Evolutionary conservation across 2,113 vertebrate genomes (phyloP).

Genomic region (Burhinus bistriatus): DNA sequence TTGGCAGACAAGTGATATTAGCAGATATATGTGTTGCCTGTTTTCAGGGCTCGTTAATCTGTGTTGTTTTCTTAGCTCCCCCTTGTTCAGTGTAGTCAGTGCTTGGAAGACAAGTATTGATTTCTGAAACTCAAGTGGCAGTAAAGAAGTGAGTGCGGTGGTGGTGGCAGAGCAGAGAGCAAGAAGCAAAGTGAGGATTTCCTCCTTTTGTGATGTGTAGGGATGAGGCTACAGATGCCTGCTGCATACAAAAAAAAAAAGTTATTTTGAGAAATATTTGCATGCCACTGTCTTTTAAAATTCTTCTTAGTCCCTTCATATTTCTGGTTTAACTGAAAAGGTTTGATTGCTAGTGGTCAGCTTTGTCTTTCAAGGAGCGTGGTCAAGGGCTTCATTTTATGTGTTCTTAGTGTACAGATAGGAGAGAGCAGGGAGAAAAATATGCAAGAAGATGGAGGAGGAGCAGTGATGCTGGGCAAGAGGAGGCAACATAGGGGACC

Average conservation of each 20-base stretch:
- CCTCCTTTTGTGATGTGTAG: neutral
- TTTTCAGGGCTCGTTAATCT: conserved; percentile 44
- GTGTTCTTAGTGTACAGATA: neutral
- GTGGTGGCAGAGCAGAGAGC: neutral
- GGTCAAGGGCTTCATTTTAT: neutral
- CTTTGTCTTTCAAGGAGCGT: neutral
- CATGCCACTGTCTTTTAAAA: neutral
- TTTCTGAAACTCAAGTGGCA: conserved; percentile 6
- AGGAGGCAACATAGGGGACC: neutral
- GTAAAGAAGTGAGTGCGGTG: neutral
- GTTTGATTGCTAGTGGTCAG: conserved; percentile 3
- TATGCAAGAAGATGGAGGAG: neutral
- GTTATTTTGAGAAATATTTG: neutral
- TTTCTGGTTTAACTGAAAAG: neutral
- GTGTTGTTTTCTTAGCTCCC: neutral
- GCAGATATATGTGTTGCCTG: neutral
- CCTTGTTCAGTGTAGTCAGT: neutral
- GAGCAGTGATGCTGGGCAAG: neutral
- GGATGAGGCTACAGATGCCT: conserved; percentile 3
- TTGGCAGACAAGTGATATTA: neutral
- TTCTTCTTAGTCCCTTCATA: neutral
- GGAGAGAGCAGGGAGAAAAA: conserved; percentile 12
- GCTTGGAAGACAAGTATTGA: neutral
- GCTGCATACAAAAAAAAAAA: neutral
- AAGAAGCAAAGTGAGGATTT: neutral